Conservation (phyloP, 2,797 vertebrate species). For the Hypotaenidia philippensis region DNA sequence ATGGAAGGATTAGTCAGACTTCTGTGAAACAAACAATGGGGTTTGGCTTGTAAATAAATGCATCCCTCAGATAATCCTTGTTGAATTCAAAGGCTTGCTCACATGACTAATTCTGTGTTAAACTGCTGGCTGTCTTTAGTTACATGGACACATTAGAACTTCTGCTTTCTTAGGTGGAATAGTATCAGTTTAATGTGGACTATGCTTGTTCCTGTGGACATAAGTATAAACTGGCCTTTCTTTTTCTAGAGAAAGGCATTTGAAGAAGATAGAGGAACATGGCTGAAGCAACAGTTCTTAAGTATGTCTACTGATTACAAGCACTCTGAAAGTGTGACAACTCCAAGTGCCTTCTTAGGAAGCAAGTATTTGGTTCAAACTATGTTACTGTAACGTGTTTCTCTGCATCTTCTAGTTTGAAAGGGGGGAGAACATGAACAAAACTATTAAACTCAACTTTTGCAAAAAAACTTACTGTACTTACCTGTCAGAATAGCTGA, state of each 20-base stretch:
- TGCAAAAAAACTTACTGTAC: background rate
- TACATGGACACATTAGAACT: background rate
- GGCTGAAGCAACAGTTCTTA: conserved; percentile 87
- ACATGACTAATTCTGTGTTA: background rate
- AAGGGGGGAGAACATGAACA: background rate
- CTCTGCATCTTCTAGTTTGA: background rate
- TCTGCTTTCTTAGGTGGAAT: background rate
- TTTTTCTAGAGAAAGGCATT: conserved; percentile 82
- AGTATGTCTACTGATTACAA: conserved; percentile 82
- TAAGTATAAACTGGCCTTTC: background rate
- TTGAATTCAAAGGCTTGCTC: background rate
- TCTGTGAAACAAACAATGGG: background rate
- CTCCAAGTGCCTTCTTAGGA: conserved; percentile 81
- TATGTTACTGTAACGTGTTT: background rate
- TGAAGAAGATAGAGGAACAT: conserved; percentile 84
- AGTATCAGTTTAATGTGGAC: background rate
- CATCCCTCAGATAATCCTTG: background rate
- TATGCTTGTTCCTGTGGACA: background rate
- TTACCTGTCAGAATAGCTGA: background rate
- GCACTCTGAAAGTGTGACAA: conserved; percentile 75
- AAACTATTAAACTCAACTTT: background rate
- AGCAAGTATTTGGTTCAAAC: conserved; percentile 73
- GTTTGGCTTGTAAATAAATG: background rate
- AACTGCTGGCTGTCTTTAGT: background rate
- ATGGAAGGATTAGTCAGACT: background rate